phyloP scores from a whole-genome alignment of 1,140 invertebrate species.

The Araneus ventricosus region DNA sequence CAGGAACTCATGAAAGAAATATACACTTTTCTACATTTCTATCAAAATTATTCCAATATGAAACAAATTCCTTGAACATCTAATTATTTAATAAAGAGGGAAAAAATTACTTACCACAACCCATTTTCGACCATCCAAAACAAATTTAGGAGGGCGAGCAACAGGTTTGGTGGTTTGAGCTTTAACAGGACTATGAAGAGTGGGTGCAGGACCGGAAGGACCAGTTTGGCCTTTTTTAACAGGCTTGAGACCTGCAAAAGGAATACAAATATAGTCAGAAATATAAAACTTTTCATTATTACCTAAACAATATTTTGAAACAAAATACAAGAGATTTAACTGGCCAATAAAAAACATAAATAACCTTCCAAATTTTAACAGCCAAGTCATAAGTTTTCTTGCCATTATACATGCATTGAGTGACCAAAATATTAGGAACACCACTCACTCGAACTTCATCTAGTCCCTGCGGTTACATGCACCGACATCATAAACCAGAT shows the following conservation, averaged over 20 bases:
- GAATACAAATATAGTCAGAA: not conserved
- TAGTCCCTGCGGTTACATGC: no score
- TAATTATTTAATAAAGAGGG: not conserved
- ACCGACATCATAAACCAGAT: no score
- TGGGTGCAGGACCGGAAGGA: not conserved
- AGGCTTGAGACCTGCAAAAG: not conserved
- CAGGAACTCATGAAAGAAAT: no score
- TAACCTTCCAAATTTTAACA: no score
- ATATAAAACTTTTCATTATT: not conserved
- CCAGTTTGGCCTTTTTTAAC: not conserved
- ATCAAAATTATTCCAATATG: no score
- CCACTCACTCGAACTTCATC: no score
- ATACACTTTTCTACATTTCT: no score
- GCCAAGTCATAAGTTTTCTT: no score
- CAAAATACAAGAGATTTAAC: not conserved
- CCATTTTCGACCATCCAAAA: constrained; percentile 38
- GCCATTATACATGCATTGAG: no score
- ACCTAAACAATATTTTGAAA: not conserved
- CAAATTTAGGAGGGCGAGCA: constrained; percentile 1
- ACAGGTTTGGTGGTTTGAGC: not conserved
- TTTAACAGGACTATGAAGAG: not conserved
- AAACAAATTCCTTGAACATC: no score
- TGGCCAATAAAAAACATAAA: no score
- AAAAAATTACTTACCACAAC: constrained; percentile 12
- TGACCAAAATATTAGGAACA: no score